Evolutionary conservation across 2,113 vertebrate genomes (phyloP).

Genomic region (Pterocles orientalis): DNA sequence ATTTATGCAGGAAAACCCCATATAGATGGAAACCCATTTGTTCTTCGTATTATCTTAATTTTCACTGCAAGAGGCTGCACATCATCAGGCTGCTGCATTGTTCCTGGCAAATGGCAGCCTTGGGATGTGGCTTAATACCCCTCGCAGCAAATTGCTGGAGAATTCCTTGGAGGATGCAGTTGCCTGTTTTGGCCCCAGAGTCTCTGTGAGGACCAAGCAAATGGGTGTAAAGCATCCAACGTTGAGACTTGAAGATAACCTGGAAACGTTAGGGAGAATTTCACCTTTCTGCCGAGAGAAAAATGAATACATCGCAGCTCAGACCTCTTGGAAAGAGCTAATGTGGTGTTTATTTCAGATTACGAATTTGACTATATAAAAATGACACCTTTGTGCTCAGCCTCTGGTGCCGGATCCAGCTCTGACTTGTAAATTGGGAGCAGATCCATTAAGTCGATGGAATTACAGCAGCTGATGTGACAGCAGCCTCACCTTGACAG

Average conservation of each 20-base stretch:
- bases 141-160: background rate
- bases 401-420: background rate
- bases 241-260: background rate
- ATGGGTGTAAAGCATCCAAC: background rate
- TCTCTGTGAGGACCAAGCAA: background rate
- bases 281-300: background rate
- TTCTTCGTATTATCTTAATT: background rate
- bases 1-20: background rate
- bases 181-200: background rate
- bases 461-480: conserved; percentile 41
- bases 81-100: background rate
- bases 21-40: background rate
- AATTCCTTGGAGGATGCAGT: background rate
- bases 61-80: background rate
- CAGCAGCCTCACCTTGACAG: conserved; percentile 28
- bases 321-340: background rate
- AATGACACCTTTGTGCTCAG: conserved; percentile 9
- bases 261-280: background rate
- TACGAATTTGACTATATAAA: conserved; percentile 43
- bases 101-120: background rate
- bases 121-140: background rate
- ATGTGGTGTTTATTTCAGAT: conserved; percentile 43
- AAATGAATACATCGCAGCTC: background rate
- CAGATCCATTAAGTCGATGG: background rate
- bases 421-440: conserved; percentile 46